These are phyloP conservation scores for Panorpa germanica DNA, from an alignment of 2,888 invertebrate species.

Conservation along the genomic window DNA sequence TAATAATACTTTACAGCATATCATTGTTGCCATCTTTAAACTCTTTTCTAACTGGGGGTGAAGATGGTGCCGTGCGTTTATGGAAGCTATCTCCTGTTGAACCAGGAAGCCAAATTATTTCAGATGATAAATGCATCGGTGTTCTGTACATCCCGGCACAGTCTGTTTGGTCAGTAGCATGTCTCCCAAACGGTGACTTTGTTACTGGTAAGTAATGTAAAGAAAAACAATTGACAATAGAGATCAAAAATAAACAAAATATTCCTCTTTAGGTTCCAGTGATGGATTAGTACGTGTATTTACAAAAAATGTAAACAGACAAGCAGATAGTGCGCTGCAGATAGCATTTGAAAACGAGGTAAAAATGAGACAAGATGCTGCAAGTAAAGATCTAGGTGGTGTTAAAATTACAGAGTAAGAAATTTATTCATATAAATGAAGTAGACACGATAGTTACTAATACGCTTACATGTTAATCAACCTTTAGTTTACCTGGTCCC, in stretches of 20 bases:
- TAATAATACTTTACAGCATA: too few species aligned
- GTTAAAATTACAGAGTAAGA: constrained; percentile 70
- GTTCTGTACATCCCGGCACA: constrained; percentile 57
- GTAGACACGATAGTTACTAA: neutral
- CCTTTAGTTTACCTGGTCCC: constrained; percentile 54
- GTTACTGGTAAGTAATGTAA: constrained; percentile 56
- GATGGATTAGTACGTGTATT: constrained; percentile 81
- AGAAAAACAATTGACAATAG: too few species aligned
- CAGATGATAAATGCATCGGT: constrained; percentile 43
- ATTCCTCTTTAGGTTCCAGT: constrained; percentile 32
- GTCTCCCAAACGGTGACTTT: constrained; percentile 73
- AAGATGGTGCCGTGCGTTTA: constrained; percentile 68
- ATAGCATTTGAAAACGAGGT: constrained; percentile 58
- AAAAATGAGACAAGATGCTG: constrained; percentile 34
- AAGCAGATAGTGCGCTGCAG: constrained; percentile 40
- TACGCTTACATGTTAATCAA: constrained; percentile 1
- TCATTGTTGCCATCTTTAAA: constrained; percentile 12
- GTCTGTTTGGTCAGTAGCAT: constrained; percentile 75
- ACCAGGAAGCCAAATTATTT: constrained; percentile 23
- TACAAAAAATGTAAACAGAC: constrained; percentile 47
- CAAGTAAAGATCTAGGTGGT: constrained; percentile 59
- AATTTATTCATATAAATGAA: constrained; percentile 13
- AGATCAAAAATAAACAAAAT: constrained; percentile 4
- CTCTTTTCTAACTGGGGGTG: constrained; percentile 68
- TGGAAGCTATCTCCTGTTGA: constrained; percentile 34